Conservation (phyloP, 2,113 vertebrate species). For the Guaruba guarouba region DNA sequence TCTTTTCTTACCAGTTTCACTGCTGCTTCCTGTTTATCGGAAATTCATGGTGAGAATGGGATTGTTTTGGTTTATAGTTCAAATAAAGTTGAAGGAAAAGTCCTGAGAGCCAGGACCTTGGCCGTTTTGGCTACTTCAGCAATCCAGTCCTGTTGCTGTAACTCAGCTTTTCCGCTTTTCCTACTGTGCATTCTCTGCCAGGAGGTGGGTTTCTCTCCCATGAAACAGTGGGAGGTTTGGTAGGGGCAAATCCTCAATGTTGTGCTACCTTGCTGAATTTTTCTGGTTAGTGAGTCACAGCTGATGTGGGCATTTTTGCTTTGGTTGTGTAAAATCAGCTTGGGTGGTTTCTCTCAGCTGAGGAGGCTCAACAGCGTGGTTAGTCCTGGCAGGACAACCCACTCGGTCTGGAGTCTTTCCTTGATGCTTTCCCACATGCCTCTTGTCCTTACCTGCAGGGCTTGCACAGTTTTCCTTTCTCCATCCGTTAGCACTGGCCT, state of each 20-base stretch:
- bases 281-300: background rate
- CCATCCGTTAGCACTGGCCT: background rate
- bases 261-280: background rate
- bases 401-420: background rate
- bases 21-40: constrained; percentile 11
- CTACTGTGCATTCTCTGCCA: background rate
- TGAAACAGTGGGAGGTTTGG: background rate
- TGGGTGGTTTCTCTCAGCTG: background rate
- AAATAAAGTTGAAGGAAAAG: background rate
- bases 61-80: background rate
- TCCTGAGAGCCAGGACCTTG: background rate
- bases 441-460: background rate
- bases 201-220: background rate
- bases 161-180: background rate
- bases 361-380: background rate
- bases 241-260: background rate
- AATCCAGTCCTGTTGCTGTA: background rate
- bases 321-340: background rate
- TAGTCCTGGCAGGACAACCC: background rate
- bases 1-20: background rate
- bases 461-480: background rate
- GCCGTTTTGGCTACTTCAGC: background rate
- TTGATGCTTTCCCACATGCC: background rate
- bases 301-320: background rate
- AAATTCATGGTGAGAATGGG: background rate